These are phyloP conservation scores for Platichthys flesus DNA, from an alignment of 2,113 vertebrate genomes.

Conservation along the genomic window DNA sequence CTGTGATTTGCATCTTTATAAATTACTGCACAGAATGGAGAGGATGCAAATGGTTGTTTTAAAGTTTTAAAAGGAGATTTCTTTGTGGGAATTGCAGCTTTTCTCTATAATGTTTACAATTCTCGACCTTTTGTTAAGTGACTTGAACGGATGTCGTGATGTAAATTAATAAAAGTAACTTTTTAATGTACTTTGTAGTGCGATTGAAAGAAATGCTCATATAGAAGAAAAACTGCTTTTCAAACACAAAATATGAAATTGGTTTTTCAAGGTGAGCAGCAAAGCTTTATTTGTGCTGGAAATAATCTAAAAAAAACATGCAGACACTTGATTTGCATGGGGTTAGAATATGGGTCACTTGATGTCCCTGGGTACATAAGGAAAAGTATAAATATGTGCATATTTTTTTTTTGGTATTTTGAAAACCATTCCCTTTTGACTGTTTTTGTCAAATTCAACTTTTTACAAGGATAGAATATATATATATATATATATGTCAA, in stretches of 20 bases:
- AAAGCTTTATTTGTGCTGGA: neutral
- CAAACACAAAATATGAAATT: neutral
- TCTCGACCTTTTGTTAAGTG: neutral
- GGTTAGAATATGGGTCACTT: slow-evolving; percentile 23
- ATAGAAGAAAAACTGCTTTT: neutral
- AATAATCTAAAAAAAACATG: neutral
- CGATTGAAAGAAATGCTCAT: neutral
- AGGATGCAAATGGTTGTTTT: too few relatives aligned
- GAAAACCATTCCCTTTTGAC: neutral
- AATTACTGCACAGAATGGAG: neutral
- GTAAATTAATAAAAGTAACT: too few relatives aligned
- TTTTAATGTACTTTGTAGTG: too few relatives aligned
- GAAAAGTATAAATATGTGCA: neutral
- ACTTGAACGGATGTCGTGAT: neutral
- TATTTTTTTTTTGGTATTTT: neutral
- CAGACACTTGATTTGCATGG: neutral
- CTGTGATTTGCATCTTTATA: neutral
- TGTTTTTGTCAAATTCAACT: neutral
- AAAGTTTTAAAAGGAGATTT: too few relatives aligned
- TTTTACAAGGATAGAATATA: too few relatives aligned
- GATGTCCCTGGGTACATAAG: neutral
- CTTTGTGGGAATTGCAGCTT: neutral
- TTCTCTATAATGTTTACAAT: neutral
- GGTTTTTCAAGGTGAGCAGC: too few relatives aligned
- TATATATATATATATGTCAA: too few relatives aligned